phyloP scores from a whole-genome alignment of 2,797 vertebrate genomes.

The Periophthalmus magnuspinnatus region DNA sequence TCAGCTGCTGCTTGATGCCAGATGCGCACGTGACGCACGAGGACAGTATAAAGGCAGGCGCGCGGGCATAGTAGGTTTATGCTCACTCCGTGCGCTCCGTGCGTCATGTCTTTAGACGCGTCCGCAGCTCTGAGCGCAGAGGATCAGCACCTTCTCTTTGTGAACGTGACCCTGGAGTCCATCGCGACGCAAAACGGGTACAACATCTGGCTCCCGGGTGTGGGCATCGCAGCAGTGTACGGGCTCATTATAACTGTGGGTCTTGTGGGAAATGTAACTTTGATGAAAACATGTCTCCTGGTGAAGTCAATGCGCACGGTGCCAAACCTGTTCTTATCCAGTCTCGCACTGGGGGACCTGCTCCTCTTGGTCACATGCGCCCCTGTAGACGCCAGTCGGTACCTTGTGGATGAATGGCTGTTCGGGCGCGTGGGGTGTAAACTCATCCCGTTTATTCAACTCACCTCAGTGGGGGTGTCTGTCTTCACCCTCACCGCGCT shows the following conservation, averaged over 20 bases:
- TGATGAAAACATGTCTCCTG: constrained; percentile 88
- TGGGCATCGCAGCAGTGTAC: constrained; percentile 85
- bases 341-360: constrained; percentile 91
- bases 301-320: constrained; percentile 89
- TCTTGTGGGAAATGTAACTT: constrained; percentile 88
- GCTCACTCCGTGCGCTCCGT: background rate
- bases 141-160: constrained; percentile 11
- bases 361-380: constrained; percentile 91
- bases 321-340: constrained; percentile 93
- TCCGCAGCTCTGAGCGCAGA: constrained; percentile 4
- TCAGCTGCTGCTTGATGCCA: background rate
- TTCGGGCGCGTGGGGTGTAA: constrained; percentile 94
- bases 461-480: constrained; percentile 95
- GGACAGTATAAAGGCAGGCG: constrained; percentile 38
- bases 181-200: constrained; percentile 18
- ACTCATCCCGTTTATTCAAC: constrained; percentile 94
- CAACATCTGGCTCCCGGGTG: constrained; percentile 68
- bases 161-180: constrained; percentile 45
- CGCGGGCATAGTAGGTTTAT: constrained; percentile 1
- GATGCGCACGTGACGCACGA: constrained; percentile 45
- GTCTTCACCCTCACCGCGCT: constrained; percentile 96
- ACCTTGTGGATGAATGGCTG: constrained; percentile 89
- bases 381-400: constrained; percentile 94
- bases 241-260: constrained; percentile 88
- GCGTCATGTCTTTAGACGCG: constrained; percentile 56